Base-by-base conservation (phyloP, 1,140 invertebrate species). In the Hyposmocoma kahamanoa region DNA sequence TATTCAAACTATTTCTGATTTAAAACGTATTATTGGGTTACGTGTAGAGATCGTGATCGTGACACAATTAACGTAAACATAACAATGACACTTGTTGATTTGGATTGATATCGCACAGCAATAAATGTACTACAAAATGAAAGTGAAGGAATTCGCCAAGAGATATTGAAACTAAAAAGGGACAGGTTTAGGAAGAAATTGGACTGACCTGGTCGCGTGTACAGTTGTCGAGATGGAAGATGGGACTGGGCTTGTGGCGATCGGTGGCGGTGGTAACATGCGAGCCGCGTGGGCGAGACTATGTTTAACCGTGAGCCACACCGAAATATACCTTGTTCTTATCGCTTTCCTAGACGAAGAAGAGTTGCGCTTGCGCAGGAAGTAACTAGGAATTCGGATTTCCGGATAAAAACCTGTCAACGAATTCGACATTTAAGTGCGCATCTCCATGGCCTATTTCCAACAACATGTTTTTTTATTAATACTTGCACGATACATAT, bases 241-340 rank as follows among this genome's bases (percentile, higher is more conserved):
- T 67, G 57, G 70, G 51, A 84, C 77, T 81, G 77, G 70, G 63
- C 61, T 44, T n/a, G 50, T 49, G 20, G 18, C 44, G 51, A 42
- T 50, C 51, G 56, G 18, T 30, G 32, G 38, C 58, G 57, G 56
- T 58, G 47, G 43, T 55, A 56, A 56, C 69, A 68, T 45, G 42
- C 32, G 62, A 51, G 66, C 62, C 44, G 64, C 64, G 80, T 81
- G 72, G 77, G 77, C 57, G 80, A 66, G 66, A 67, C 80, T 84
- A 81, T 75, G 80, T 81, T 80, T 84, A 84, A 80, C 63, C 67
- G 67, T 78, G 77, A 84, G 75, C 77, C 57, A 77, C 63, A 75
- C 76, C 56, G 67, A 81, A 81, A 78, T 81, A 79, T 75, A 79
- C 68, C 72, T 82, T 82, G 80, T 81, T 80, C 65, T 59, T 44